A percentile compares a stretch with the other conserved stretches of the same genome.
Evolutionary conservation across 2,888 invertebrate species (phyloP).

Genomic region (Heliconius aoede): DNA sequence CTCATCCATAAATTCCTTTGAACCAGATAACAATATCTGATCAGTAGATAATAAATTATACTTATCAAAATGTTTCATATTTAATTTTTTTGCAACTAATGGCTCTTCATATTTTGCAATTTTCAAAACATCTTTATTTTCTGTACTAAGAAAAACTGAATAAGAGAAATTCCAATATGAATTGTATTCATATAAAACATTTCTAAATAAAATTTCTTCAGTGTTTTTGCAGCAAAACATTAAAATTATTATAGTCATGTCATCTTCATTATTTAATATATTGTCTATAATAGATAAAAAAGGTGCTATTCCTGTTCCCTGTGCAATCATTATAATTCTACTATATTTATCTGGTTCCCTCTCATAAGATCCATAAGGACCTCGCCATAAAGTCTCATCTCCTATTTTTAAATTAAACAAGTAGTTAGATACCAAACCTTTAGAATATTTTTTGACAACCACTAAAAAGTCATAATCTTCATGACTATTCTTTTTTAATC

Average conservation of each 20-base stretch:
- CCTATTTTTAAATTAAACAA: slow-evolving; percentile 75
- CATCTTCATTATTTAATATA: slow-evolving; percentile 86
- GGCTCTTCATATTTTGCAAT: slow-evolving; percentile 80
- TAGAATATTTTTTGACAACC: slow-evolving; percentile 84
- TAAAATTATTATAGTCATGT: slow-evolving; percentile 85
- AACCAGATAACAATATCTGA: slow-evolving; percentile 86
- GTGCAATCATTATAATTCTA: slow-evolving; percentile 79
- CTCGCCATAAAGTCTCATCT: slow-evolving; percentile 86
- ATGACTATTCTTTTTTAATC: slow-evolving; percentile 45
- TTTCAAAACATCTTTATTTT: slow-evolving; percentile 31
- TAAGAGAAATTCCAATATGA: slow-evolving; percentile 90
- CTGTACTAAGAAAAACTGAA: slow-evolving; percentile 81
- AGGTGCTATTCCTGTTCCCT: slow-evolving; percentile 91
- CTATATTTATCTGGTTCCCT: slow-evolving; percentile 71
- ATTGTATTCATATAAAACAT: slow-evolving; percentile 83
- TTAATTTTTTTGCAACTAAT: slow-evolving; percentile 68
- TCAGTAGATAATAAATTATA: slow-evolving; percentile 62
- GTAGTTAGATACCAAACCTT: slow-evolving; percentile 84
- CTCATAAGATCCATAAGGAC: slow-evolving; percentile 87
- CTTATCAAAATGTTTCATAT: slow-evolving; percentile 59
- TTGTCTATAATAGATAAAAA: slow-evolving; percentile 85
- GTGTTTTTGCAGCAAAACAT: slow-evolving; percentile 85
- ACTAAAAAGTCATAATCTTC: slow-evolving; percentile 81
- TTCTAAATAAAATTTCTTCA: slow-evolving; percentile 84
- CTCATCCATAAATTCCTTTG: slow-evolving; percentile 79